These are phyloP conservation scores for Gopherus flavomarginatus DNA, from an alignment of 2,113 vertebrate genomes.

Conservation along the genomic window DNA sequence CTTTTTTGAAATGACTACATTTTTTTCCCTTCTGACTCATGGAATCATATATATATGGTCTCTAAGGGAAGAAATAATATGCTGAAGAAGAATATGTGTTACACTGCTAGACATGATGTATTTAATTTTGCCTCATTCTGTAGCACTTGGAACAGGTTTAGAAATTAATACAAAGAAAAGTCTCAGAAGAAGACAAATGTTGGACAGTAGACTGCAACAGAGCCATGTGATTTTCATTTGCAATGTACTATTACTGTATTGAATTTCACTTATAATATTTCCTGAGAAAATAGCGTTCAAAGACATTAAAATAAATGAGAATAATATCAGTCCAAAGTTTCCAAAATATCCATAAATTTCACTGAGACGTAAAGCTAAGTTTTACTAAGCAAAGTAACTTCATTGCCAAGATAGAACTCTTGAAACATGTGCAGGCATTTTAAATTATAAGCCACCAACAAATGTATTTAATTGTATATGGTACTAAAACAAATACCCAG, in stretches of 20 bases:
- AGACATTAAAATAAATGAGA: not conserved
- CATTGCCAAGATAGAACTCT: not conserved
- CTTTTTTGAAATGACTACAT: not conserved
- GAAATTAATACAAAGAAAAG: not conserved
- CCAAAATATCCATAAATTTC: not conserved
- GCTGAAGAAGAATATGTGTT: not conserved
- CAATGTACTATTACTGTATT: not conserved
- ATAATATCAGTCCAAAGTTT: not conserved
- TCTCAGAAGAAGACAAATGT: not conserved
- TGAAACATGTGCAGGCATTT: not conserved
- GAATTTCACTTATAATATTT: fast-evolving
- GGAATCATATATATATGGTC: not conserved
- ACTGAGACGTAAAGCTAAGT: not conserved
- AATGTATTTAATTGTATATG: not conserved
- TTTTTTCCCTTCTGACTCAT: not conserved
- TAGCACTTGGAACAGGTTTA: not conserved
- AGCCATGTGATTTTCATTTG: not conserved
- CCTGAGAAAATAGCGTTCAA: not conserved
- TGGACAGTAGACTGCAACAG: not conserved
- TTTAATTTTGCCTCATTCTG: not conserved
- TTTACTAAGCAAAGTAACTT: not conserved
- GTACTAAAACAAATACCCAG: not conserved
- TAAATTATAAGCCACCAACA: not conserved
- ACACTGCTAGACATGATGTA: not conserved
- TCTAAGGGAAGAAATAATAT: not conserved